Conservation (phyloP, 2,888 invertebrate genomes). For the Hyppa rectilinea region DNA sequence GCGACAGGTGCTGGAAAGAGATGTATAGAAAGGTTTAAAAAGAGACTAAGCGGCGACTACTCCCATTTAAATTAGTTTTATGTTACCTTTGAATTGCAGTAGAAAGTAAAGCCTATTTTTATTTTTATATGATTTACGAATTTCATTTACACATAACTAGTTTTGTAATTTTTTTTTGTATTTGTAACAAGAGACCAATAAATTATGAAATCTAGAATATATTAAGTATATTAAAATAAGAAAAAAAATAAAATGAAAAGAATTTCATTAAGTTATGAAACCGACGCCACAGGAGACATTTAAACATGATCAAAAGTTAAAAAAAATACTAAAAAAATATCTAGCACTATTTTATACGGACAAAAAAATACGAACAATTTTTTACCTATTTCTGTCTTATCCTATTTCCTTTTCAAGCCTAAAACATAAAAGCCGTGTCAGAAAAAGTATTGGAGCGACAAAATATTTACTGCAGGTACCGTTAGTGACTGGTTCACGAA, state of each 20-base stretch:
- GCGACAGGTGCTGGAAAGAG: too few relatives aligned
- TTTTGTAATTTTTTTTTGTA: background rate
- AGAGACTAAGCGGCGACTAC: too few relatives aligned
- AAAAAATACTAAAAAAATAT: background rate
- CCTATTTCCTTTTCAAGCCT: slow-evolving; percentile 3
- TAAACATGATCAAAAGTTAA: fast-evolving
- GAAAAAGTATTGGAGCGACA: slow-evolving; percentile 60
- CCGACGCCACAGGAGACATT: background rate
- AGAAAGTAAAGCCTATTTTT: too few relatives aligned
- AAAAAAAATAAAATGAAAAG: too few relatives aligned
- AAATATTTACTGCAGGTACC: slow-evolving; percentile 63
- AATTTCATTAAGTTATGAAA: background rate
- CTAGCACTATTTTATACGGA: background rate
- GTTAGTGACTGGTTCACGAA: slow-evolving; percentile 54
- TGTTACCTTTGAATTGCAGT: too few relatives aligned
- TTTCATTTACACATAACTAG: background rate
- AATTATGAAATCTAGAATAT: too few relatives aligned
- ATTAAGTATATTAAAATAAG: too few relatives aligned
- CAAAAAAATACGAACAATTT: background rate
- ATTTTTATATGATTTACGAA: too few relatives aligned
- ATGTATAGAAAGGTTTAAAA: too few relatives aligned
- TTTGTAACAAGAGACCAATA: too few relatives aligned
- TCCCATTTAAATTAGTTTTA: too few relatives aligned
- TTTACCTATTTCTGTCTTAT: slow-evolving; percentile 31
- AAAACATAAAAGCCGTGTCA: slow-evolving; percentile 54